Evolutionary conservation across 2,113 vertebrate species (phyloP).

Genomic region (Peromyscus leucopus): DNA sequence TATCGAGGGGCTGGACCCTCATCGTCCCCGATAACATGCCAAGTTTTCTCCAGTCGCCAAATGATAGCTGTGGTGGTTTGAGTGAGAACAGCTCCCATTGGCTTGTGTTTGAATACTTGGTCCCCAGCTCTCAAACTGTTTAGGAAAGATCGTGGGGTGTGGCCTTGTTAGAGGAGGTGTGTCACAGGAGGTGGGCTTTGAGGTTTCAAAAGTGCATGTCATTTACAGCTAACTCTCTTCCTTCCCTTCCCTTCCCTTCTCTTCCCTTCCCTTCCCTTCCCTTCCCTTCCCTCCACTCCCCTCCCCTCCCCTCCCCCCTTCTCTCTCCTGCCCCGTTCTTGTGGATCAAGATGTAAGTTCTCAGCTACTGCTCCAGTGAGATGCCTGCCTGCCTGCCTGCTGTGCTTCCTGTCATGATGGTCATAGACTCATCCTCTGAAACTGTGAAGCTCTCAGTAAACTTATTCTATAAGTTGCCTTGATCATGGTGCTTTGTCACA

Average conservation of each 20-base stretch:
- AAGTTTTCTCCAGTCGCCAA: not conserved
- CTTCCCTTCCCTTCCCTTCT: too few relatives aligned
- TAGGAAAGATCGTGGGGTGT: not conserved
- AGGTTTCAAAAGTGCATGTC: not conserved
- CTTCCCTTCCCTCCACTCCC: too few relatives aligned
- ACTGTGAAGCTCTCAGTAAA: not conserved
- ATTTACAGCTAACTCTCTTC: not conserved
- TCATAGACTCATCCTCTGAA: not conserved
- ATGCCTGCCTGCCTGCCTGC: not conserved
- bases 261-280: too few relatives aligned
- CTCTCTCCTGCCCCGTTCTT: not conserved
- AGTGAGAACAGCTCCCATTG: not conserved
- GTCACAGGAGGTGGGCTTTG: not conserved
- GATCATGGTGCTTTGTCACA: not conserved
- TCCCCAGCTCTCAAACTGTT: not conserved
- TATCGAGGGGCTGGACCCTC: too few relatives aligned
- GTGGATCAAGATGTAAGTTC: not conserved
- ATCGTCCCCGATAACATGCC: too few relatives aligned
- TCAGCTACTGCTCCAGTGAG: not conserved
- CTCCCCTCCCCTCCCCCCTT: too few relatives aligned
- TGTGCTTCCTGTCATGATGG: too few relatives aligned
- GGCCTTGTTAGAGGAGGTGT: not conserved
- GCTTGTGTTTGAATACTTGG: not conserved
- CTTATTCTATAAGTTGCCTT: not conserved
- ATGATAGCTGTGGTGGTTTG: not conserved